A percentile compares a stretch with the other conserved stretches of the same genome.
Conservation (phyloP, 2,797 vertebrate species). For the Philypnodon macrostomus region DNA sequence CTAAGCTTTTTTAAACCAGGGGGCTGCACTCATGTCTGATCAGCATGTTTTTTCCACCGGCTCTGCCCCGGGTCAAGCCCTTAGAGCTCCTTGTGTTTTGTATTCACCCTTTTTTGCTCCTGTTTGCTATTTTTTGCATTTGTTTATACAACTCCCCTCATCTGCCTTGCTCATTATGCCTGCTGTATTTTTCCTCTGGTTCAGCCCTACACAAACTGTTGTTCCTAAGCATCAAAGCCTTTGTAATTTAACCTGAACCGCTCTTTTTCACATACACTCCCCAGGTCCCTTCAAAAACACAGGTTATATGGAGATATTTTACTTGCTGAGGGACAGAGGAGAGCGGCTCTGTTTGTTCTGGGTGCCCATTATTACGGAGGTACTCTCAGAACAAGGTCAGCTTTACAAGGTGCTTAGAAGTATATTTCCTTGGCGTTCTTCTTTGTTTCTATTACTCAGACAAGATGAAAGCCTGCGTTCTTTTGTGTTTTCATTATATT, state of each 20-base stretch:
- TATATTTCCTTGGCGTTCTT: not conserved
- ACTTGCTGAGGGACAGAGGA: not conserved
- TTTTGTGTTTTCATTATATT: slow-evolving; percentile 6
- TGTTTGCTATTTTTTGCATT: slow-evolving; percentile 14
- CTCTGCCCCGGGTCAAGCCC: slow-evolving; percentile 32
- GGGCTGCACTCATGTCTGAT: no score
- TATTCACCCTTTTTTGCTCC: slow-evolving; percentile 9
- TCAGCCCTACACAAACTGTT: slow-evolving; percentile 37
- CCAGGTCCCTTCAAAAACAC: slow-evolving; percentile 15
- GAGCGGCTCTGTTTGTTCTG: not conserved
- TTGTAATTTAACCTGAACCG: slow-evolving; percentile 44
- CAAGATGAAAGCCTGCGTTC: not conserved
- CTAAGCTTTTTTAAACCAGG: no score
- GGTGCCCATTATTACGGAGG: not conserved
- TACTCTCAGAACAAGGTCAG: not conserved
- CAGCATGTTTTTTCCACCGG: slow-evolving; percentile 16
- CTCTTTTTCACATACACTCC: slow-evolving; percentile 15
- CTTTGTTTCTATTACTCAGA: slow-evolving; percentile 6
- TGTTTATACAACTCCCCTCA: slow-evolving; percentile 30
- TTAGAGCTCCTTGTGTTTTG: slow-evolving; percentile 12
- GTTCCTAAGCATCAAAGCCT: slow-evolving; percentile 48
- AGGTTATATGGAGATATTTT: slow-evolving; percentile 5
- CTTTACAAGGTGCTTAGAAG: not conserved
- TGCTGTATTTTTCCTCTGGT: slow-evolving; percentile 36
- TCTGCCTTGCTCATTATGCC: slow-evolving; percentile 29